Base-by-base conservation (phyloP, 2,797 vertebrate species). In the Cryptoprocta ferox region DNA sequence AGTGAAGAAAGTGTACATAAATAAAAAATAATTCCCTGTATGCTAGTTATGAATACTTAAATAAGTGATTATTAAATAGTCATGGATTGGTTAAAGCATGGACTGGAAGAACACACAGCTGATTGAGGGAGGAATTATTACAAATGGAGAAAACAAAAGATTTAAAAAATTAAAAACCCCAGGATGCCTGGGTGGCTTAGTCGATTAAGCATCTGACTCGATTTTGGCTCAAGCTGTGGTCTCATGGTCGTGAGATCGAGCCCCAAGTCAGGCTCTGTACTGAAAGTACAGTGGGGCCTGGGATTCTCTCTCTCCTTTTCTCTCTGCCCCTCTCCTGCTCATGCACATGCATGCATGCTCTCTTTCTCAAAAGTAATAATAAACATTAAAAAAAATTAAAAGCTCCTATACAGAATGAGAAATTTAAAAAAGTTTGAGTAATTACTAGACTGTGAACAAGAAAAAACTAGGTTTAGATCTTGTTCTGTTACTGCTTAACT, bases 21-120 rank as follows among this genome's bases (percentile, higher is more conserved):
- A 48, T 73, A 35, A 91, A 89, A 73, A 61, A 30, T 91, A 84
- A 59, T 91, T 73, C 4, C 78, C 5, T 78, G 30, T 61, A n/a
- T 92, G 8, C 45, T 61, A 42, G 30, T 91, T 90, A 24, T 75
- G 18, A 18, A 42, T 12, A 59, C 11, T 35, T 66, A 7, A 56
- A 10, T 45, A 81, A 71, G 13, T 68, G 39, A 50, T 61, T 65
- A 53, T 45, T 30, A 59, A 73, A 30, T 39, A 24, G 15, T 80
- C 56, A 53, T 37, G 53, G 14, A 79, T 83, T 95, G 35, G 45
- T 81, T 73, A 61, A 90, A 90, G 19, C 30, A 78, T 88, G 30
- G 19, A 3, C n/a, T 98, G 24, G 66, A 90, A 89, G 61, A 94
- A 79, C 66, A 71, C 61, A 84, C 7, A 59, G 56, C 37, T 73